Evolutionary conservation across 2,888 invertebrate genomes (phyloP).

Genomic region (Anthophora plumipes): DNA sequence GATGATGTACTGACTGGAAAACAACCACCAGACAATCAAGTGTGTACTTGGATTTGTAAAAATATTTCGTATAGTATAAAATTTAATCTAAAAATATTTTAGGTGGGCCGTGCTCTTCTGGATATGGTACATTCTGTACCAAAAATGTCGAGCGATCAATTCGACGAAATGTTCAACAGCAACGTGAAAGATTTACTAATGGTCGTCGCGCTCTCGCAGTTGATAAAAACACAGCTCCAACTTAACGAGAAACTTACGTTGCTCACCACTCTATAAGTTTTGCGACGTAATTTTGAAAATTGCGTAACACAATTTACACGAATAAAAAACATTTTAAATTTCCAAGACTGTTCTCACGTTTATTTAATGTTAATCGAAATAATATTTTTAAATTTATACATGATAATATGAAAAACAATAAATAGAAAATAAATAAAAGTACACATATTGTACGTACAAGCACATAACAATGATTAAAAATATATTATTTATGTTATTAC

Average conservation of each 20-base stretch:
- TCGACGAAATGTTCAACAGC: constrained; percentile 97
- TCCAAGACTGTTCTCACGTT: not conserved
- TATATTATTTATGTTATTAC: not conserved
- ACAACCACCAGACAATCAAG: constrained; percentile 91
- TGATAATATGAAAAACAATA: constrained; percentile 14
- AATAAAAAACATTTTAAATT: constrained; percentile 45
- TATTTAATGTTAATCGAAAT: not conserved
- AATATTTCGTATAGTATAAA: not conserved
- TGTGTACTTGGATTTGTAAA: constrained; percentile 43
- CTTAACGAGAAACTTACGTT: constrained; percentile 97
- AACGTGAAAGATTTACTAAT: constrained; percentile 98
- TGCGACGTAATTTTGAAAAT: constrained; percentile 19
- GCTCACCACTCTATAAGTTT: constrained; percentile 88
- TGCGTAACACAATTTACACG: constrained; percentile 28
- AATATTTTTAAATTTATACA: not conserved
- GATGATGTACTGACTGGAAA: constrained; percentile 95
- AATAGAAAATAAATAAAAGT: constrained; percentile 31
- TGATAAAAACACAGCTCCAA: constrained; percentile 98
- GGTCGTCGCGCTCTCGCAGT: constrained; percentile 97
- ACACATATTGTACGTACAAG: constrained; percentile 34
- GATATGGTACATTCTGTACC: constrained; percentile 97
- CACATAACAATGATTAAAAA: constrained; percentile 6
- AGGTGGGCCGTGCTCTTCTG: constrained; percentile 93
- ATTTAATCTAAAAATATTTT: constrained; percentile 1
- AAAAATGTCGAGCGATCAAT: constrained; percentile 94